phyloP scores from a whole-genome alignment of 1,140 invertebrate species.

The Drosophila asahinai region DNA sequence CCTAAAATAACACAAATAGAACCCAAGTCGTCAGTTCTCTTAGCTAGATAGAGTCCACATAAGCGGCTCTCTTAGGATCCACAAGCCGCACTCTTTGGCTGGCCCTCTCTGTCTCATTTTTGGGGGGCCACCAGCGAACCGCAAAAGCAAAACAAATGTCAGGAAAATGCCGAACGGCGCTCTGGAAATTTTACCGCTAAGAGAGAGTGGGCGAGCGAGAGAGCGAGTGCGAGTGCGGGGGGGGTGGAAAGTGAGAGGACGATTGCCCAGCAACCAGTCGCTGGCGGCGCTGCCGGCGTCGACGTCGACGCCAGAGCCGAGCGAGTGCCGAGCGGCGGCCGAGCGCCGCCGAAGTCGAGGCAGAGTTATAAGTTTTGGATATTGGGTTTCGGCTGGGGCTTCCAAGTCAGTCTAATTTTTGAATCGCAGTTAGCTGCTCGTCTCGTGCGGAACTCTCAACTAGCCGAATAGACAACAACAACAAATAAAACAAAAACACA shows the following conservation, averaged over 20 bases:
- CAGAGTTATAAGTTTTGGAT: constrained; percentile 27
- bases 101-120: constrained; percentile 9
- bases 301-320: constrained; percentile 21
- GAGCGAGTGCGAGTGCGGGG: neutral
- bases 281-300: constrained; percentile 41
- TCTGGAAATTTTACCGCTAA: constrained; percentile 61
- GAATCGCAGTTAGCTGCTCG: constrained; percentile 82
- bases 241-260: constrained; percentile 23
- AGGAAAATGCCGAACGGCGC: constrained; percentile 63
- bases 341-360: constrained; percentile 38
- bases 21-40: constrained; percentile 30
- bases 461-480: constrained; percentile 29
- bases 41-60: constrained; percentile 63
- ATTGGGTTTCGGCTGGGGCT: constrained; percentile 21
- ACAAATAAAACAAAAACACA: constrained; percentile 43
- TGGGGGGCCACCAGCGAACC: constrained; percentile 45
- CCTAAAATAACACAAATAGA: constrained; percentile 39
- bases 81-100: constrained; percentile 16
- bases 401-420: constrained; percentile 76
- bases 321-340: constrained; percentile 19
- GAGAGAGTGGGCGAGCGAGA: constrained; percentile 25
- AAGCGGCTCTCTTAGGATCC: constrained; percentile 56
- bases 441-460: constrained; percentile 71
- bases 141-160: constrained; percentile 80
- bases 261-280: constrained; percentile 67